Percentiles rank a stretch among this genome's conserved stretches.
phyloP scores from a whole-genome alignment of 2,113 vertebrate genomes.

The Brachyhypopomus gauderio region DNA sequence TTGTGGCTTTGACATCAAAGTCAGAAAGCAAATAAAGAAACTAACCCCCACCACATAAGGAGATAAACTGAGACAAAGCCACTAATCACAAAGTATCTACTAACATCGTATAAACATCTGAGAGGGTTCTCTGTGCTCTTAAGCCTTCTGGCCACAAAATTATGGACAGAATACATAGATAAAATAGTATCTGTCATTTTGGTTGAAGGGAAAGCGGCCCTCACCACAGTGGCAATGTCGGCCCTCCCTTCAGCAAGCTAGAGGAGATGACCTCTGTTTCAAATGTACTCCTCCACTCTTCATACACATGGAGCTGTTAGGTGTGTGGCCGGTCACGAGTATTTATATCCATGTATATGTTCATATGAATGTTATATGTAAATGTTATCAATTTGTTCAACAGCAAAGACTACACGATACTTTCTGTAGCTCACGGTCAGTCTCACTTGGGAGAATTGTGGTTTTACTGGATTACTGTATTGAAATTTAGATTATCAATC shows the following conservation, averaged over 20 bases:
- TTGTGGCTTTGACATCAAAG: conserved; percentile 16
- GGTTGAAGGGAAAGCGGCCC: conserved; percentile 70
- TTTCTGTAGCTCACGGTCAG: too few species aligned
- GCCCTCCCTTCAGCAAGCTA: conserved; percentile 69
- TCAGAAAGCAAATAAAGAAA: conserved; percentile 36
- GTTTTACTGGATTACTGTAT: too few species aligned
- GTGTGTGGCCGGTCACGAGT: not conserved
- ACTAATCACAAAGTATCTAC: conserved; percentile 57
- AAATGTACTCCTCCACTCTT: conserved; percentile 70
- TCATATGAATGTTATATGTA: not conserved
- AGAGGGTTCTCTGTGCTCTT: conserved; percentile 57
- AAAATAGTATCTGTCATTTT: conserved; percentile 76
- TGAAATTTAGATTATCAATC: too few species aligned
- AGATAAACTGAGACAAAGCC: conserved; percentile 48
- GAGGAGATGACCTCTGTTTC: conserved; percentile 73
- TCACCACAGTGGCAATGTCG: conserved; percentile 62
- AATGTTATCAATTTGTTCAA: not conserved
- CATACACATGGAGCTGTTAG: conserved; percentile 68
- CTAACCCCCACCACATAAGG: conserved; percentile 18
- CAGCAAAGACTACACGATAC: too few species aligned
- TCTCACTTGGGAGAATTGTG: too few species aligned
- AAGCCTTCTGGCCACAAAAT: conserved; percentile 54
- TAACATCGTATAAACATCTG: conserved; percentile 48
- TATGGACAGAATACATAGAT: conserved; percentile 69
- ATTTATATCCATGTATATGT: too few species aligned